phyloP scores from a whole-genome alignment of 2,113 vertebrate genomes.

The Psittacula cyanocephala region DNA sequence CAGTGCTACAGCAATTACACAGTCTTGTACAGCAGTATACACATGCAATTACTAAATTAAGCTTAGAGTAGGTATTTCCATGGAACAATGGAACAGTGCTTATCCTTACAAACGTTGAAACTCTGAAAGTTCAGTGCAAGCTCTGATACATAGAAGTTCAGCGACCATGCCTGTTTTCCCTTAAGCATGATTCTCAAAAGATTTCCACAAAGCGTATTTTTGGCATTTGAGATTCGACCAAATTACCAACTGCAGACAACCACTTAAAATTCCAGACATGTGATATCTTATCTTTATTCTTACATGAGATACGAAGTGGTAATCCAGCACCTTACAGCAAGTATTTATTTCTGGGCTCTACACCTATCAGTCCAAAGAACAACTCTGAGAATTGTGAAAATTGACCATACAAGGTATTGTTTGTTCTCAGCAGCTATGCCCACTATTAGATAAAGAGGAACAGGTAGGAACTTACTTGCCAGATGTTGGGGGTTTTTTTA shows the following conservation, averaged over 20 bases:
- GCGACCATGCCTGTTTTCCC: background rate
- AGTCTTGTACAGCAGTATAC: background rate
- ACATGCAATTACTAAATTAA: background rate
- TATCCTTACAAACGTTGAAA: background rate
- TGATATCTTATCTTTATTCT: background rate
- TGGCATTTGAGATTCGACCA: background rate
- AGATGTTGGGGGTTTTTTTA: background rate
- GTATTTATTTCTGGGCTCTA: background rate
- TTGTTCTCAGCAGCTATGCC: background rate
- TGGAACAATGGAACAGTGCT: background rate
- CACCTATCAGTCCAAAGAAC: background rate
- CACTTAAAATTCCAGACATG: background rate
- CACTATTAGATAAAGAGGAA: background rate
- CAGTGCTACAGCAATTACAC: background rate
- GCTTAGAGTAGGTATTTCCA: background rate
- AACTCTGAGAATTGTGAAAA: background rate
- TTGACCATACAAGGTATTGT: background rate
- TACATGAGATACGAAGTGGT: background rate
- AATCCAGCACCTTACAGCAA: background rate
- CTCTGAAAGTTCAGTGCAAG: background rate
- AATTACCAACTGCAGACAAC: background rate
- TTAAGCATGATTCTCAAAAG: background rate
- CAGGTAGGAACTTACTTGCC: background rate
- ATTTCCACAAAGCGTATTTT: background rate
- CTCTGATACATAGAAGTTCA: background rate